Evolutionary conservation across 1,140 invertebrate species (phyloP), one percentile per base, ranked within the genome.

Genomic region (Orius insidiosus): DNA sequence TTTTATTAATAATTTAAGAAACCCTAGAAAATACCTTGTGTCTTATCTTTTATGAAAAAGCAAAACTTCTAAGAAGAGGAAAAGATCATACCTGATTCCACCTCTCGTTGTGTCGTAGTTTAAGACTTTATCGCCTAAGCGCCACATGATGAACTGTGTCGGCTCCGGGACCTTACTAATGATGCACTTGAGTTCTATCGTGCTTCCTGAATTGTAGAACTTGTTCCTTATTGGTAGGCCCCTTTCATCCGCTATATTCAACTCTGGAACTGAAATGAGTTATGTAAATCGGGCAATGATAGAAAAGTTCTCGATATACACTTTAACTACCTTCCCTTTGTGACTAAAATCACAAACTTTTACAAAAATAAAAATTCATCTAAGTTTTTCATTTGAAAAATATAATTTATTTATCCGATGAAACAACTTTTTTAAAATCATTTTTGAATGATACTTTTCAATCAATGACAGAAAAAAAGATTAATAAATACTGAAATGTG

Each of bases 121-220:
- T 44, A 86, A 70, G 61, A 79, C 72, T 53, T 79, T 71, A 18
- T 70, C 61, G 7, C 78, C 80, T 56, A 85, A 80, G 47, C 75
- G 76, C 83, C 82, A 86, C 47, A 74, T 75, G 51, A 85, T 79
- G 60, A 80, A 80, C 36, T 75, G 71, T 58, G 78, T 68, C 57
- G 85, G 70, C 51, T 78, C 39, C 46, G 75, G 80, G 53, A 82
- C 79, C 64, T 81, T 77, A 56, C 77, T 83, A 58, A 87, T 78
- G 53, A 83, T 74, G 59, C 83, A 87, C 54, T 82, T 76, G 46
- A 87, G 68, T 60, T 86, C 82, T 58, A 87, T 84, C 49, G 84
- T 85, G 54, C 80, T 84, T 33, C 82, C 82, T 50, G 80, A 77
- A 62, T 86, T 83, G 68, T 85, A 85, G 62, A 81, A 83, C 64